A percentile compares a stretch with the other conserved stretches of the same genome.
These are phyloP conservation scores for Microchrysa polita DNA, from an alignment of 2,888 invertebrate genomes.

Conservation along the genomic window DNA sequence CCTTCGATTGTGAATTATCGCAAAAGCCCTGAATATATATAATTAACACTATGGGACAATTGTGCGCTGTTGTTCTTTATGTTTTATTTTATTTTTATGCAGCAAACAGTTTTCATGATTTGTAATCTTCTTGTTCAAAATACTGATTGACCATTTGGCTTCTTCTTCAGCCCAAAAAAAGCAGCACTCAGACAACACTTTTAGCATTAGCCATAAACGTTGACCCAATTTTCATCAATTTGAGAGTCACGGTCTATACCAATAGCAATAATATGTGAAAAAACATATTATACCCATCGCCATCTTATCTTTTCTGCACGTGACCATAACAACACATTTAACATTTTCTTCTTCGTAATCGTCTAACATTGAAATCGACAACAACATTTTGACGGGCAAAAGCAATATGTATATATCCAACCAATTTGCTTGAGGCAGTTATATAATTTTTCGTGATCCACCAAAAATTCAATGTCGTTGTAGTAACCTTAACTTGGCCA, in stretches of 20 bases:
- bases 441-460: slow-evolving; percentile 27
- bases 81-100: not conserved
- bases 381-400: slow-evolving; percentile 5
- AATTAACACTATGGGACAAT: too few relatives aligned
- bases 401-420: not conserved
- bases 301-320: not conserved
- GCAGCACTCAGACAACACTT: too few relatives aligned
- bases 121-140: not conserved
- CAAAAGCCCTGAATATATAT: not conserved
- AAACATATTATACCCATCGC: too few relatives aligned
- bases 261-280: too few relatives aligned
- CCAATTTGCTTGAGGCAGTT: not conserved
- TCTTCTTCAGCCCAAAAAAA: too few relatives aligned
- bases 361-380: slow-evolving; percentile 19
- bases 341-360: not conserved
- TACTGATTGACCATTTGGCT: not conserved
- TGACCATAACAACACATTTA: not conserved
- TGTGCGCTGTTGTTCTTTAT: too few relatives aligned
- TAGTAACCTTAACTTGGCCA: slow-evolving; percentile 12
- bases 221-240: too few relatives aligned
- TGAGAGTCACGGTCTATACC: too few relatives aligned
- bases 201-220: too few relatives aligned
- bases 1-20: not conserved
- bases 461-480: slow-evolving; percentile 23
- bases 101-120: not conserved